A percentile compares a stretch with the other conserved stretches of the same genome.
phyloP scores from a whole-genome alignment of 2,113 vertebrate genomes.

The Gymnocephalus cernua region DNA sequence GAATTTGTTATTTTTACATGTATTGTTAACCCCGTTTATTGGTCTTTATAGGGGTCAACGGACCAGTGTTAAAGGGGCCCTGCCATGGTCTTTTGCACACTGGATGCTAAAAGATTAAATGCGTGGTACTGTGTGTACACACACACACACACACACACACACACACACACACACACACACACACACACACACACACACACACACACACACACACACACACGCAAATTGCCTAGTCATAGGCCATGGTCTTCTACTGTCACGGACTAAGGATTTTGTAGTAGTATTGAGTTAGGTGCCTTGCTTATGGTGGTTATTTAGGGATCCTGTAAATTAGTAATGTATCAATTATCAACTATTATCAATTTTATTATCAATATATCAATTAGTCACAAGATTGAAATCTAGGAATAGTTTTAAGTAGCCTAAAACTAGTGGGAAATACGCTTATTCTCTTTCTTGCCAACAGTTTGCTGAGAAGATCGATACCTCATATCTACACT shows the following conservation, averaged over 20 bases:
- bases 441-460: not conserved
- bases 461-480: not conserved
- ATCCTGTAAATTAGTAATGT: not conserved
- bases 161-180: not conserved
- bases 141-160: no score
- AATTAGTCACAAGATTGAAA: not conserved
- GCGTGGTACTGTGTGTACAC: not conserved
- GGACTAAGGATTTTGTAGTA: not conserved
- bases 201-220: not conserved
- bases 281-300: not conserved
- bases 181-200: no score
- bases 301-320: not conserved
- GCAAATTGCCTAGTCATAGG: no score
- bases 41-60: constrained; percentile 30
- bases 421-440: not conserved
- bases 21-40: constrained; percentile 18
- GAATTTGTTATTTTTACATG: constrained; percentile 1
- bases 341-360: not conserved
- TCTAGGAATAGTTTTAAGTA: not conserved
- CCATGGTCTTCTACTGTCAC: not conserved
- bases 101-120: not conserved
- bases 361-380: not conserved
- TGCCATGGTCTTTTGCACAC: not conserved
- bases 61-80: not conserved
- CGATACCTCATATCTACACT: not conserved